phyloP scores from a whole-genome alignment of 2,113 vertebrate genomes.

The Strix aluco region DNA sequence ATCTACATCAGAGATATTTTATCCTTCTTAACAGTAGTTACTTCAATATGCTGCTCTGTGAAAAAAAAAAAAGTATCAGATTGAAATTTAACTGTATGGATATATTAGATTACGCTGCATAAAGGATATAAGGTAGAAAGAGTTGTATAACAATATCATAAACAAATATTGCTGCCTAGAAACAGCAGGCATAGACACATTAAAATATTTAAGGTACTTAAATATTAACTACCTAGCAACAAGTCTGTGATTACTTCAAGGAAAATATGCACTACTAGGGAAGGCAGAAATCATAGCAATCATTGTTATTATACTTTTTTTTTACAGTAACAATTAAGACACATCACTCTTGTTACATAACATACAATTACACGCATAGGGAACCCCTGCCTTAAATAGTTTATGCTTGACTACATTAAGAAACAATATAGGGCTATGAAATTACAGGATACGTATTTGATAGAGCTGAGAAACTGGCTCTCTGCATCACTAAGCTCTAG shows the following conservation, averaged over 20 bases:
- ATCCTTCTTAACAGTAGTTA: not conserved
- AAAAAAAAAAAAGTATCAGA: not conserved
- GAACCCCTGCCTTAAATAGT: conserved; percentile 32
- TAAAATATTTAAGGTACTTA: conserved; percentile 61
- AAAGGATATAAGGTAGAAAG: conserved; percentile 31
- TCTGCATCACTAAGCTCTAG: not conserved
- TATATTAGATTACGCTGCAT: conserved; percentile 20
- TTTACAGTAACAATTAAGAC: not conserved
- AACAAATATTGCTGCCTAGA: conserved; percentile 66
- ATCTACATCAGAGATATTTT: not conserved
- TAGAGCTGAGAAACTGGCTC: not conserved
- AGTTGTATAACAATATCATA: conserved; percentile 41
- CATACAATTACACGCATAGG: not conserved
- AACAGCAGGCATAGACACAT: conserved; percentile 41
- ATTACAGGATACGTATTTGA: not conserved
- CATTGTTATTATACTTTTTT: not conserved
- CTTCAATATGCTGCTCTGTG: not conserved
- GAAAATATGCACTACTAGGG: conserved; percentile 6
- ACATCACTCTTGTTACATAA: not conserved
- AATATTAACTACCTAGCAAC: conserved; percentile 48
- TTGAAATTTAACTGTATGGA: not conserved
- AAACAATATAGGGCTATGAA: not conserved
- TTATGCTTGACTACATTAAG: not conserved
- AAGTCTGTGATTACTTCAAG: conserved; percentile 36
- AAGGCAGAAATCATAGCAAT: not conserved